Conservation (phyloP, 2,888 invertebrate genomes). For the Lithophane leautieri region DNA sequence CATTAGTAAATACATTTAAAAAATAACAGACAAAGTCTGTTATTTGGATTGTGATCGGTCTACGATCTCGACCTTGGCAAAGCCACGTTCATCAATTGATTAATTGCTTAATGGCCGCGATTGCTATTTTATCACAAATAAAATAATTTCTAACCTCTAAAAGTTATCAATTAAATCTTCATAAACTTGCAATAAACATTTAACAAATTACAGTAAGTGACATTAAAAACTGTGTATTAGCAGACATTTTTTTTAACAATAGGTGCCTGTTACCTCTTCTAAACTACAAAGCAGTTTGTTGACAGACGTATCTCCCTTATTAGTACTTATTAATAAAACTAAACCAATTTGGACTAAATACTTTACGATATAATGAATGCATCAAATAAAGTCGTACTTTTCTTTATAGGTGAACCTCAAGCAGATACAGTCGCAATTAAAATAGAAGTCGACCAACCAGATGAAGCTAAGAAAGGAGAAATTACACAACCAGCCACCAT, state of each 20-base stretch:
- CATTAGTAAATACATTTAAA: too few species aligned
- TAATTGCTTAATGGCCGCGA: neutral
- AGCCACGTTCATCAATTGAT: neutral
- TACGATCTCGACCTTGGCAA: neutral
- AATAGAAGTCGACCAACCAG: constrained; percentile 6
- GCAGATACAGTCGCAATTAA: constrained; percentile 58
- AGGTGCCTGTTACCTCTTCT: neutral
- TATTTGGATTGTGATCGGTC: neutral
- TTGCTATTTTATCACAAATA: neutral
- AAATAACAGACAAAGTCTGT: too few species aligned
- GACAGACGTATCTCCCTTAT: neutral
- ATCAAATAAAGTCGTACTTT: constrained; percentile 66
- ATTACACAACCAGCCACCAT: constrained; percentile 60
- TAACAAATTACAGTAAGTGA: neutral
- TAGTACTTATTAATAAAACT: neutral
- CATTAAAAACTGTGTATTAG: neutral
- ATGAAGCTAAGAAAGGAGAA: neutral
- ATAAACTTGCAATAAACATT: neutral
- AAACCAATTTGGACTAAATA: neutral
- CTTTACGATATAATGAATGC: neutral
- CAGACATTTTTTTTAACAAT: neutral
- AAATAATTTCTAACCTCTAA: too few species aligned
- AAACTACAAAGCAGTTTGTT: neutral
- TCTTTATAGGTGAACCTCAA: constrained; percentile 76
- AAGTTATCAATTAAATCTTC: neutral